Evolutionary conservation across 2,113 vertebrate genomes (phyloP).

Genomic region (Tonatia bakeri): DNA sequence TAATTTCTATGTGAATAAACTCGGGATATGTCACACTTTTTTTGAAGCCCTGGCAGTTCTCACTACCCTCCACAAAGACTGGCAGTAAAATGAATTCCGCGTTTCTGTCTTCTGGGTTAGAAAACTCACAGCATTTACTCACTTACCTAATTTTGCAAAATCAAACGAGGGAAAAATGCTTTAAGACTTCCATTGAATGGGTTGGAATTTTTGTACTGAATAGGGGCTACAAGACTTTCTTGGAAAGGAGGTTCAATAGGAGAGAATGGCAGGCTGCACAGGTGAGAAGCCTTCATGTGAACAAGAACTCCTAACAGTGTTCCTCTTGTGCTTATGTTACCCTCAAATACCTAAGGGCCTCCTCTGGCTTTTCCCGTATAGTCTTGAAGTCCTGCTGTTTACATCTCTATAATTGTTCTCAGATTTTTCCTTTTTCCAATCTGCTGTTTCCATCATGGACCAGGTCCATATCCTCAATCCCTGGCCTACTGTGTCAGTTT

Average conservation of each 20-base stretch:
- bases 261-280: not conserved
- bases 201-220: constrained; percentile 22
- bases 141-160: constrained; percentile 1
- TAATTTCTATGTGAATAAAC: constrained; percentile 20
- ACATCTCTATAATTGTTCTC: not conserved
- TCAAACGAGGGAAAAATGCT: not conserved
- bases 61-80: not conserved
- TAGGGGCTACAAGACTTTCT: not conserved
- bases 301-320: not conserved
- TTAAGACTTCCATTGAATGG: not conserved
- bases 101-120: not conserved
- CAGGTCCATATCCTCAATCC: not conserved
- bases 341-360: not conserved
- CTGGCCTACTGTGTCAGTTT: not conserved
- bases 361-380: not conserved
- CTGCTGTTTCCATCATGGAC: not conserved
- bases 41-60: not conserved
- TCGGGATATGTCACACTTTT: not conserved
- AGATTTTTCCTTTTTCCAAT: not conserved
- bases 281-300: not conserved
- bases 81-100: not conserved
- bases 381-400: not conserved
- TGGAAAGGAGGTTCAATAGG: constrained; percentile 8
- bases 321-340: not conserved
- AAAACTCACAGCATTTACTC: not conserved